Evolutionary conservation across 2,797 vertebrate species (phyloP), one percentile per base, ranked within the genome.

Genomic region (Spinus pinus): DNA sequence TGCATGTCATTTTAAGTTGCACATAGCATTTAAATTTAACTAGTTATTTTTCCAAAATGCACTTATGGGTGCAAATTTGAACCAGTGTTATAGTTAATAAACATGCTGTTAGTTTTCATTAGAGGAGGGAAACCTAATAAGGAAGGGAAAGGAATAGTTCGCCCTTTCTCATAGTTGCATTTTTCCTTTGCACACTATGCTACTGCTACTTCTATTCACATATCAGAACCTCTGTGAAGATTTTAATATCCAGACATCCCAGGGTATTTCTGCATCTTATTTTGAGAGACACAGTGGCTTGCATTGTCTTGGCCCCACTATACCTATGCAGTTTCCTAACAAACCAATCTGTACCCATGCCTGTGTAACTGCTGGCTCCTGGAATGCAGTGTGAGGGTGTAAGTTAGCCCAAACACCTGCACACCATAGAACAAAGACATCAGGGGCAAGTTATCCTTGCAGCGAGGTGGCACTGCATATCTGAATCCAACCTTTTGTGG

Each of bases 11-110:
- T 90, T 88, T 70, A 87, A 53, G n/a, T 60, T 85, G 23, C 30
- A 47, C 3, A 46, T 89, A 74, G 10, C 71, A 60, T 83, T 96
- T 91, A 89, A 85, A 66, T 93, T 87, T 80, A 92, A 92, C 39
- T 33, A 56, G 24, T 53, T 91, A 9, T 37, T 57, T 82, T 92
- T 50, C 77, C 60, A 22, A 82, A 74, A 71, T 46, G 33, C 23
- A 42, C 15, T 42, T 72, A 41, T 28, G 37, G 31, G 18, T 15
- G 18, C n/a, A 84, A 81, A 81, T 33, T 51, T 61, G 21, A 90
- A 44, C 17, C 16, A 39, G 14, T 30, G 6, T 46, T 51, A 54
- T 18, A 84, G 23, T 20, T 82, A 6, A 71, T 71, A 88, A 89
- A 78, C 9, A 15, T 19, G 6, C 1, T 70, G 25, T 33, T 44